These are phyloP conservation scores for Callocephalon fimbriatum DNA, from an alignment of 2,113 vertebrate genomes.

Conservation along the genomic window DNA sequence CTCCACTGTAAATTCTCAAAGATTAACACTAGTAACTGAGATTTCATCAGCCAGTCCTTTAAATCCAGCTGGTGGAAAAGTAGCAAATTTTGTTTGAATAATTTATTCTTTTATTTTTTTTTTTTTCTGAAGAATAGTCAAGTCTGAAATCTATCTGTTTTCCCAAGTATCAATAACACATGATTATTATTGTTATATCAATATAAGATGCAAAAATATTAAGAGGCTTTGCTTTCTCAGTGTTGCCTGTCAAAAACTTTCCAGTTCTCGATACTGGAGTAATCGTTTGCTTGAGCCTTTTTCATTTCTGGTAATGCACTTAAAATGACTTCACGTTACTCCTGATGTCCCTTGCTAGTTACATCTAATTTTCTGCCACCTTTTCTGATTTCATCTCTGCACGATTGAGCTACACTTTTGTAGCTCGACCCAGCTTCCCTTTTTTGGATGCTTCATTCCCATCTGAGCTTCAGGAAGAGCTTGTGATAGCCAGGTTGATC, in stretches of 20 bases:
- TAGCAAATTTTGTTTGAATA: background rate
- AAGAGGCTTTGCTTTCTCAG: background rate
- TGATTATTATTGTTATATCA: background rate
- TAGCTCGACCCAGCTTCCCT: background rate
- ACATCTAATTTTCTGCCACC: background rate
- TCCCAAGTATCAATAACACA: background rate
- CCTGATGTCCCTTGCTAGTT: background rate
- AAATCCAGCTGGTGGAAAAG: background rate
- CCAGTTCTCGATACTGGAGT: background rate
- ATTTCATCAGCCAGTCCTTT: background rate
- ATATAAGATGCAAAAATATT: background rate
- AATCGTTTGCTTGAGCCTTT: background rate
- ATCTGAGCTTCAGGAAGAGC: background rate
- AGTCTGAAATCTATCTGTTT: background rate
- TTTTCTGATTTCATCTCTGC: background rate
- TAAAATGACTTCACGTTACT: background rate
- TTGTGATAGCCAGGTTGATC: background rate
- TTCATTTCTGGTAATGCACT: background rate
- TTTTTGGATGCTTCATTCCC: background rate
- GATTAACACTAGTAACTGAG: background rate
- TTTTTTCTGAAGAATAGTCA: background rate
- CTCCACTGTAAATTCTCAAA: background rate
- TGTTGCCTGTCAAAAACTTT: background rate
- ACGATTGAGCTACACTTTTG: rapidly evolving
- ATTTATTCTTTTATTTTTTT: background rate